These are phyloP conservation scores for Phoxinus phoxinus DNA, from an alignment of 2,113 vertebrate species.

Conservation along the genomic window DNA sequence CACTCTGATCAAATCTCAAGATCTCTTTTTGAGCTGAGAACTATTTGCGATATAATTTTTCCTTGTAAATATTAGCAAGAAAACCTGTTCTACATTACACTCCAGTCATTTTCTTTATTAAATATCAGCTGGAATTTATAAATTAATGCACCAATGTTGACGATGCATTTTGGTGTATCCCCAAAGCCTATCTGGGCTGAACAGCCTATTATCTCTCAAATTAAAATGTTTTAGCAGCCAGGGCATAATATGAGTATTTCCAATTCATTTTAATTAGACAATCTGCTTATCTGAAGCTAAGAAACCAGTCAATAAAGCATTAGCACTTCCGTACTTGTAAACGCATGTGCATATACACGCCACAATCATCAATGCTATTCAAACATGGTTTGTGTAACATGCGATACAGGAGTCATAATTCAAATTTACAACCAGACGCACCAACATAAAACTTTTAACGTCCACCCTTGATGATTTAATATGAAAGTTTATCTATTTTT, in stretches of 20 bases:
- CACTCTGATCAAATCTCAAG: background rate
- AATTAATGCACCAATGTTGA: background rate
- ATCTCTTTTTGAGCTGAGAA: background rate
- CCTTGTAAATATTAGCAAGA: background rate
- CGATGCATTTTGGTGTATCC: background rate
- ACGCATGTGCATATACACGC: conserved; percentile 11
- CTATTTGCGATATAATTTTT: background rate
- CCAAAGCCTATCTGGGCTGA: background rate
- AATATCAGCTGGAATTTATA: background rate
- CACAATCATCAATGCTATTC: background rate
- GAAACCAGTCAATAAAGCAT: conserved; percentile 13
- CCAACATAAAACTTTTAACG: conserved; percentile 1
- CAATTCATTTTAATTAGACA: background rate
- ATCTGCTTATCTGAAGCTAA: conserved; percentile 8
- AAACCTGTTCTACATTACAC: background rate
- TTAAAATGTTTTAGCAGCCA: conserved; percentile 10
- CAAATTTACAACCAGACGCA: background rate
- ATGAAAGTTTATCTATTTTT: background rate
- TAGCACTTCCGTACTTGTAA: background rate
- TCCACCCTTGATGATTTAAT: background rate
- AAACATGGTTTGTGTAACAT: background rate
- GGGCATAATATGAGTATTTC: background rate
- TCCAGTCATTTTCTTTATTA: background rate
- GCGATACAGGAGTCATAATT: conserved; percentile 12
- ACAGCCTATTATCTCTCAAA: background rate